A percentile compares a stretch with the other conserved stretches of the same genome.
Evolutionary conservation across 2,888 invertebrate genomes (phyloP).

Genomic region (Nemoura dubitans): DNA sequence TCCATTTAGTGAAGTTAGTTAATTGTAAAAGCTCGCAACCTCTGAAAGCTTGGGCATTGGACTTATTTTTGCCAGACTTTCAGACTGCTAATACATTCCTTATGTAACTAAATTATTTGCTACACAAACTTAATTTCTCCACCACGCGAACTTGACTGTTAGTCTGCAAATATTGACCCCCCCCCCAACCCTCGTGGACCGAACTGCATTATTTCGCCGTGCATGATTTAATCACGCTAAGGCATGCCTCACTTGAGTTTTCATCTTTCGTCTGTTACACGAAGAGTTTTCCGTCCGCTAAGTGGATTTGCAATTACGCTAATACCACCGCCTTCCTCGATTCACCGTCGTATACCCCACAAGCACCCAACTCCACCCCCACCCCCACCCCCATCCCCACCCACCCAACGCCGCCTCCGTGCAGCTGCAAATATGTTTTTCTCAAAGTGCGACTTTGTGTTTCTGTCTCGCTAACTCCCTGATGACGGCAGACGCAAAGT

Average conservation of each 20-base stretch:
- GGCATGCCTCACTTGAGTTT: neutral
- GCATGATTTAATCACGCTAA: neutral
- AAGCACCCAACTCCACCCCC: too few relatives aligned
- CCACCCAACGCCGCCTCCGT: neutral
- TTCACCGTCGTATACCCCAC: neutral
- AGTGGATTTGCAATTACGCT: slow-evolving; percentile 12
- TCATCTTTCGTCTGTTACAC: neutral
- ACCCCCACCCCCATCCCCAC: too few relatives aligned
- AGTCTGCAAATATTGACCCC: slow-evolving; percentile 3
- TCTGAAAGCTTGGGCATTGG: neutral
- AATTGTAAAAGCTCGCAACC: neutral
- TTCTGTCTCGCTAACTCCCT: neutral
- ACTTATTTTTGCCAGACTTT: neutral
- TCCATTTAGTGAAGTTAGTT: neutral
- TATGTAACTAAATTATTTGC: neutral
- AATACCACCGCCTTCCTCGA: neutral
- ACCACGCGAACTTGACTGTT: neutral
- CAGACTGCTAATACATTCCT: neutral
- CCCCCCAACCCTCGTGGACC: too few relatives aligned
- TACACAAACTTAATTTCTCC: neutral
- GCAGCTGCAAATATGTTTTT: neutral
- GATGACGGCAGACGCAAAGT: neutral
- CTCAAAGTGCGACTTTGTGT: slow-evolving; percentile 12
- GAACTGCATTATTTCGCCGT: neutral
- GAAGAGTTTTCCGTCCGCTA: neutral